Percentiles rank a stretch among this genome's conserved stretches.
These are phyloP conservation scores for Corbicula japonica DNA, from an alignment of 2,888 invertebrate species.

Conservation along the genomic window DNA sequence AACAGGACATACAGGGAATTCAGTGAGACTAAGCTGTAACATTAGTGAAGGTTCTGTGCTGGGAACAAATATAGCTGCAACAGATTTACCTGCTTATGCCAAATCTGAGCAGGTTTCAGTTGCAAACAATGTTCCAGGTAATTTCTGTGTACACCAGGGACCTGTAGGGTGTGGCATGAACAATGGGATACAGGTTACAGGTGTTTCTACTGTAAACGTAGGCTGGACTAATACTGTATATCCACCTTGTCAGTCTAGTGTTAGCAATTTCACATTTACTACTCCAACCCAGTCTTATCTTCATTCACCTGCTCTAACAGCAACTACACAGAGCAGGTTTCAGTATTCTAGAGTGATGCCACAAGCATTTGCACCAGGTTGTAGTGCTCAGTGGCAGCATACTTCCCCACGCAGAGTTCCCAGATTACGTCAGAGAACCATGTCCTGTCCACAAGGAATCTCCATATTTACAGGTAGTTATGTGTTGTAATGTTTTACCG, in stretches of 20 bases:
- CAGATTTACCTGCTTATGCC: too few relatives aligned
- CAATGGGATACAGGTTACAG: neutral
- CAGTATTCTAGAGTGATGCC: constrained; percentile 26
- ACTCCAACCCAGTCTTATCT: constrained; percentile 57
- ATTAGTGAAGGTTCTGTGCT: neutral
- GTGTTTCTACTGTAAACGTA: neutral
- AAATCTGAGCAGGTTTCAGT: too few relatives aligned
- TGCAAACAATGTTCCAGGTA: too few relatives aligned
- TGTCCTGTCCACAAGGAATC: constrained; percentile 35
- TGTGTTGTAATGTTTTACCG: too few relatives aligned
- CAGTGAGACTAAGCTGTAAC: neutral
- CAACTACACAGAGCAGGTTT: constrained; percentile 32
- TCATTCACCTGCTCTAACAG: constrained; percentile 53
- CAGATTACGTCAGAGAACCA: constrained; percentile 22
- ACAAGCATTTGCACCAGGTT: constrained; percentile 59
- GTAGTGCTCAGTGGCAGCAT: constrained; percentile 58
- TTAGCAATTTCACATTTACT: constrained; percentile 55
- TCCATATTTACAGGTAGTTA: constrained; percentile 56
- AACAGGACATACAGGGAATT: too few relatives aligned
- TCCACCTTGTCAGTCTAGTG: neutral
- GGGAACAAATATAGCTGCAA: neutral
- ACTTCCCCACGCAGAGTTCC: constrained; percentile 47
- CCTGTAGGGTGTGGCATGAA: too few relatives aligned
- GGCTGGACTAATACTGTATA: neutral
- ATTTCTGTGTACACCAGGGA: constrained; percentile 16